phyloP scores from a whole-genome alignment of 2,888 invertebrate species.

The Caprella mutica region DNA sequence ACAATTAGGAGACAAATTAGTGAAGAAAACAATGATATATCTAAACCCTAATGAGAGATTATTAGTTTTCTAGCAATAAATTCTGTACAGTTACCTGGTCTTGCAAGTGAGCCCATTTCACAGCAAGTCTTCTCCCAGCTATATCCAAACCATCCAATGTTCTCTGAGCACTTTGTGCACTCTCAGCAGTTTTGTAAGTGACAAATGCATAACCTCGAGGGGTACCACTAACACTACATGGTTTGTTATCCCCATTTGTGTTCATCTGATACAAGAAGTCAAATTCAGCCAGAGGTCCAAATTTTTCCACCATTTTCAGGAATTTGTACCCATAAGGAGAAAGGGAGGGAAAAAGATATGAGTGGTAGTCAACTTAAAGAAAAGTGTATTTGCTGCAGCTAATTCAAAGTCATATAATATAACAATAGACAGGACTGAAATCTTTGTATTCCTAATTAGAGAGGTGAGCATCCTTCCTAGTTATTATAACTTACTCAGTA shows the following conservation, averaged over 20 bases:
- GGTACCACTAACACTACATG: conserved; percentile 74
- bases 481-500: conserved; percentile 91
- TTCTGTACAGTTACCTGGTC: conserved; percentile 33
- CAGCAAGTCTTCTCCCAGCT: conserved; percentile 61
- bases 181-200: conserved; percentile 56
- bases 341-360: conserved; percentile 20
- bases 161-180: conserved; percentile 60
- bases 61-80: too few species aligned
- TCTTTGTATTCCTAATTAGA: not conserved
- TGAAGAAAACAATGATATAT: not conserved
- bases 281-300: conserved; percentile 87
- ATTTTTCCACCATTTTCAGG: conserved; percentile 89
- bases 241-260: conserved; percentile 47
- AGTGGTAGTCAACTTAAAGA: conserved; percentile 22
- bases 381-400: conserved; percentile 39
- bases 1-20: not conserved
- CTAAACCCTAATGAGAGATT: too few species aligned
- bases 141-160: conserved; percentile 61
- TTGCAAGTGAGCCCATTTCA: conserved; percentile 43
- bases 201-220: conserved; percentile 90
- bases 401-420: conserved; percentile 17
- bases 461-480: too few species aligned
- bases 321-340: conserved; percentile 67
- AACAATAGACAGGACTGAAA: conserved; percentile 1
- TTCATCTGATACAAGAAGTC: conserved; percentile 88